These are phyloP conservation scores for Pseudopipra pipra DNA, from an alignment of 2,113 vertebrate species.

Conservation along the genomic window DNA sequence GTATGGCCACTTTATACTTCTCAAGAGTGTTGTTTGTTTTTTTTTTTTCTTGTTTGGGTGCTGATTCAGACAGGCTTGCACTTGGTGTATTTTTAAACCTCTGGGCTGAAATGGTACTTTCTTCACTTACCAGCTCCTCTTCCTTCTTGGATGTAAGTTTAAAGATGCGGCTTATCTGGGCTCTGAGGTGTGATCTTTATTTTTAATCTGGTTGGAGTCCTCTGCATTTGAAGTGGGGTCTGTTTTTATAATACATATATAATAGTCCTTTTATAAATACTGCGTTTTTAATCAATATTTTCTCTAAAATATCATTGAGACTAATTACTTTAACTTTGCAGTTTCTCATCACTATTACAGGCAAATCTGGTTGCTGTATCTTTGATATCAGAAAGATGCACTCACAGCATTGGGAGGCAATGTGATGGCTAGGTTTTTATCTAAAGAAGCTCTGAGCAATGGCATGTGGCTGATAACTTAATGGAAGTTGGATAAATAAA, in stretches of 20 bases:
- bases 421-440: constrained; percentile 43
- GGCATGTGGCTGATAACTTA: constrained; percentile 63
- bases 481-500: constrained; percentile 66
- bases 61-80: not conserved
- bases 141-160: not conserved
- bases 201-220: not conserved
- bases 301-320: not conserved
- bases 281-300: not conserved
- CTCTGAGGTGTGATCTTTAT: not conserved
- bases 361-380: not conserved
- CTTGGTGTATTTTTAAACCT: not conserved
- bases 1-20: not conserved
- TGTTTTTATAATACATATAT: not conserved
- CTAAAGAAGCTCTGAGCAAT: constrained; percentile 53
- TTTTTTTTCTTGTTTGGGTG: not conserved
- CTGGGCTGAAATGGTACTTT: not conserved
- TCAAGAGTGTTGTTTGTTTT: no score
- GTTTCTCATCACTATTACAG: not conserved
- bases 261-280: not conserved
- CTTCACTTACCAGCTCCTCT: not conserved
- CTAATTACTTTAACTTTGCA: not conserved
- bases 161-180: not conserved
- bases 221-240: not conserved
- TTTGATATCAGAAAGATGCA: constrained; percentile 24
- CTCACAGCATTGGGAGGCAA: constrained; percentile 5